Evolutionary conservation across 2,113 vertebrate genomes (phyloP).

Genomic region (Catharus fuscescens): DNA sequence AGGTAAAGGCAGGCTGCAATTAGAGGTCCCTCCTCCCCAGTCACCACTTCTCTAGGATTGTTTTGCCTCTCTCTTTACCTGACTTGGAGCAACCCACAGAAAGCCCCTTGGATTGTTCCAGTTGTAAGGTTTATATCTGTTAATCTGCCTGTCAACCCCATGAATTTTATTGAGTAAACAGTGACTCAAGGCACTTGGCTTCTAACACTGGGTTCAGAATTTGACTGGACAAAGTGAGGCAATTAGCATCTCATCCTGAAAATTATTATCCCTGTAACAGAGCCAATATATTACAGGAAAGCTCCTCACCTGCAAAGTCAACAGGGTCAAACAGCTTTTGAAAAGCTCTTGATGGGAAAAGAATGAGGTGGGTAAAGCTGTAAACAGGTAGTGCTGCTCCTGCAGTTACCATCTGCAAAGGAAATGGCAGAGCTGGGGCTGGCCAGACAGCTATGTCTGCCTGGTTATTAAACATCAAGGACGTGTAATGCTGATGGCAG

Average conservation of each 20-base stretch:
- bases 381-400: background rate
- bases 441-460: background rate
- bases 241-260: conserved; percentile 30
- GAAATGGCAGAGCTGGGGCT: background rate
- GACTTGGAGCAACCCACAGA: background rate
- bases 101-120: background rate
- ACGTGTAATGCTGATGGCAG: background rate
- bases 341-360: background rate
- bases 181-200: background rate
- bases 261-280: conserved; percentile 20
- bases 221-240: background rate
- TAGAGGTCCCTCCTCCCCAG: background rate
- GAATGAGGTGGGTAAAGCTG: background rate
- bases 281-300: background rate
- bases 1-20: background rate
- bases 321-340: conserved; percentile 18
- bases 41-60: background rate
- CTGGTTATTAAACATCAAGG: background rate
- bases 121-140: background rate
- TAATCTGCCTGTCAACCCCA: background rate
- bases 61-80: background rate
- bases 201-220: background rate
- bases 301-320: conserved; percentile 5
- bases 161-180: background rate
- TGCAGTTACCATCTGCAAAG: background rate